Percentiles rank a stretch among this genome's conserved stretches.
These are phyloP conservation scores for Peromyscus polionotus DNA, from an alignment of 2,113 vertebrate genomes.

Conservation along the genomic window DNA sequence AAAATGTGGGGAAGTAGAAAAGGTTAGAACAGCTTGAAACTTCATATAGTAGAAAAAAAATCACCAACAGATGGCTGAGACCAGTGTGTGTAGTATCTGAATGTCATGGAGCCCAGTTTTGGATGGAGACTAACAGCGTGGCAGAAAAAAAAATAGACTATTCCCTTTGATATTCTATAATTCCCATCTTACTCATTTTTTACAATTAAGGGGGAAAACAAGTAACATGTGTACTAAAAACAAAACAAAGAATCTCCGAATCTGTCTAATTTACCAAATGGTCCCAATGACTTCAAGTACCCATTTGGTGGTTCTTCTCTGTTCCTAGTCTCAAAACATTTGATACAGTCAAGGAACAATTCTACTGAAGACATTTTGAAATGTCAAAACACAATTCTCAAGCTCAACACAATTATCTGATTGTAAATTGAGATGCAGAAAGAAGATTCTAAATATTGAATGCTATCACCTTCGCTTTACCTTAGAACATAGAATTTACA, in stretches of 20 bases:
- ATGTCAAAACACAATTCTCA: background rate
- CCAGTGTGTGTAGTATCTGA: conserved; percentile 59
- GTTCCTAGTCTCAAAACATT: background rate
- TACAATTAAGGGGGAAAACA: background rate
- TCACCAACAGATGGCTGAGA: conserved; percentile 61
- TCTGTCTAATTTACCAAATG: background rate
- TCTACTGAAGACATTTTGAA: background rate
- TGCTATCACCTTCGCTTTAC: background rate
- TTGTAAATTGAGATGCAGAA: background rate
- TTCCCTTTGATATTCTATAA: background rate
- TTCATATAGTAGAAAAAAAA: conserved; percentile 46
- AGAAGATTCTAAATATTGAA: background rate
- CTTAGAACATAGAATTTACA: background rate
- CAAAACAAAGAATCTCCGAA: background rate
- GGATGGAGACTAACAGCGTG: background rate
- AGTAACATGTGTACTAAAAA: background rate
- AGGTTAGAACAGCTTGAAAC: conserved; percentile 67
- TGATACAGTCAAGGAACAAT: background rate
- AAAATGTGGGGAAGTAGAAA: conserved; percentile 22
- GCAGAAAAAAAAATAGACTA: background rate
- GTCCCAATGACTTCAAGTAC: background rate
- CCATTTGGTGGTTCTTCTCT: background rate
- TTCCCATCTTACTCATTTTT: background rate
- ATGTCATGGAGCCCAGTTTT: conserved; percentile 64
- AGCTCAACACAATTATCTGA: background rate